These are phyloP conservation scores for Apamea epomidion DNA, from an alignment of 2,888 invertebrate genomes.

Conservation along the genomic window DNA sequence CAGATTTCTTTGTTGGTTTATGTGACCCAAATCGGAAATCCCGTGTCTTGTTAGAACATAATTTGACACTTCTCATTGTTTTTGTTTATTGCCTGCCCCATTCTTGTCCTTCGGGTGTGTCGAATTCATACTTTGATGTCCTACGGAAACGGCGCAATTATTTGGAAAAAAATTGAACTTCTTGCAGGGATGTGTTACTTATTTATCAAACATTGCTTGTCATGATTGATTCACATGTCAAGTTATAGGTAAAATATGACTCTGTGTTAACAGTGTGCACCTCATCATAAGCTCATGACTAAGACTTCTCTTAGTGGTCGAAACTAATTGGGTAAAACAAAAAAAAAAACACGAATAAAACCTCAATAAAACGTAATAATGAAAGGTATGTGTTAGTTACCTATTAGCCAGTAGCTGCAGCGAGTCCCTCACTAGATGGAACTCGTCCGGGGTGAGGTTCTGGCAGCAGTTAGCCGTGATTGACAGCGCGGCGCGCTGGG, in stretches of 20 bases:
- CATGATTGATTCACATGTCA: neutral
- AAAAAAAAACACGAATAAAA: neutral
- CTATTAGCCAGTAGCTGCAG: slow-evolving; percentile 95
- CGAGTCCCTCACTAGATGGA: slow-evolving; percentile 97
- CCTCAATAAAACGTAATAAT: neutral
- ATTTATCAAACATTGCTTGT: slow-evolving; percentile 16
- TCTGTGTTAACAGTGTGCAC: too few species aligned
- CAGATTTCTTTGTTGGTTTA: too few species aligned
- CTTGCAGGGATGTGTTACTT: neutral
- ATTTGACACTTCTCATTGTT: neutral
- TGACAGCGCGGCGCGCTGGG: slow-evolving; percentile 98
- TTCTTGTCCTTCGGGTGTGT: neutral
- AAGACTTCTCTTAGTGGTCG: neutral
- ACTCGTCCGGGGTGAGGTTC: slow-evolving; percentile 98
- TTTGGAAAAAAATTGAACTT: neutral
- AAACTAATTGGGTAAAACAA: neutral
- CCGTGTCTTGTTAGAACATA: neutral
- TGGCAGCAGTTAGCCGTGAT: slow-evolving; percentile 99
- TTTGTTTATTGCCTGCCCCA: neutral
- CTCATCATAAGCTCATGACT: neutral
- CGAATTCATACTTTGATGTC: neutral
- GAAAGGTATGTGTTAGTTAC: slow-evolving; percentile 66
- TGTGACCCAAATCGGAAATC: neutral
- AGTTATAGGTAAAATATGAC: neutral
- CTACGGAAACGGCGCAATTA: neutral